Base-by-base conservation (phyloP, 2,888 invertebrate genomes). In the Hypomecis punctinalis region DNA sequence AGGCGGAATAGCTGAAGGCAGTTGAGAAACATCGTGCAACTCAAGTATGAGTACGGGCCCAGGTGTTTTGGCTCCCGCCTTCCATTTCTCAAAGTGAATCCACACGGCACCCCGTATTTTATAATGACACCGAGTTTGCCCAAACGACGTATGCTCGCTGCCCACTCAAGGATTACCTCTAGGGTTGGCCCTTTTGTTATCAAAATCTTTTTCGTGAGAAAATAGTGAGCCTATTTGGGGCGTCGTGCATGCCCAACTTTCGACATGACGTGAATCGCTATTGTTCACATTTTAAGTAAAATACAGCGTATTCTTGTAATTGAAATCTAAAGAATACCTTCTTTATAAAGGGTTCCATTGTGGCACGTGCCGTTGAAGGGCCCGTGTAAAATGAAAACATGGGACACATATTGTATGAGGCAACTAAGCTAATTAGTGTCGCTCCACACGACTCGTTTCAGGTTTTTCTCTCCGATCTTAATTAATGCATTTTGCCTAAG, bases 1-100 rank as follows among this genome's bases (percentile, higher is more conserved):
- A 80, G 77, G 77, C 73, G 76, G 73, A 76, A 76, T 79, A 77
- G 61, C 54, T 71, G 64, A 76, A 66, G 57, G 67, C 68, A 71
- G 75, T 78, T 78, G 77, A 77, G 76, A 77, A 74, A 66, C 57
- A 61, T 45, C 51, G 69, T 70, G 73, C 51, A 51, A 69, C 71
- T 77, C 72, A 70, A 73, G 65, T 61, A 57, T 37, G 7, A 61
- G 47, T 65, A 40, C 63, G 80, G 84, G 68, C 86, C 77, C 91
- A 91, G 91, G 91, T 91, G 91, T 80, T 80, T 73, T 70, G 72
- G 71, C 81, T 79, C 82, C 82, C 82, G 76, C 82, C 84, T 88
- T 82, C 87, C 85, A 92, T 92, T 90, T 90, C 92, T 91, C 92
- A 92, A 89, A 91, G 89, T 88, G 89, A 86, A 89, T 88, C 86